Percentiles rank a stretch among this genome's conserved stretches.
Evolutionary conservation across 2,113 vertebrate species (phyloP).

Genomic region (Isurus oxyrinchus): DNA sequence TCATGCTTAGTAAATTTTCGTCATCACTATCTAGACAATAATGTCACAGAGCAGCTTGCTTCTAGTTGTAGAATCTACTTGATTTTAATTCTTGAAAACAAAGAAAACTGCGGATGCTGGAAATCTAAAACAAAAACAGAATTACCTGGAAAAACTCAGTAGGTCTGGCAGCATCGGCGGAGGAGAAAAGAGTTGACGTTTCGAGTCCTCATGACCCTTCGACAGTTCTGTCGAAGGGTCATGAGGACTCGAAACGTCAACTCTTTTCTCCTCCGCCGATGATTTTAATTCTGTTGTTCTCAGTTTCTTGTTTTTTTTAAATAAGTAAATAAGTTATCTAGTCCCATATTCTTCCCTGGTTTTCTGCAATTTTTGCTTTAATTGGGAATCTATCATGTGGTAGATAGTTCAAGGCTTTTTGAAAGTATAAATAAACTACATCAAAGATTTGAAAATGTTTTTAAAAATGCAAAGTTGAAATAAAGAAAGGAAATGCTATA

Average conservation of each 20-base stretch:
- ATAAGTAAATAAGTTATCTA: not conserved
- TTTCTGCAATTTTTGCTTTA: not conserved
- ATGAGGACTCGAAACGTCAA: too few species aligned
- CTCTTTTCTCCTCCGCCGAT: too few species aligned
- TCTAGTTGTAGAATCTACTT: not conserved
- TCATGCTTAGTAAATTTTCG: not conserved
- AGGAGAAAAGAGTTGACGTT: too few species aligned
- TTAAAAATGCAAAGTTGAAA: not conserved
- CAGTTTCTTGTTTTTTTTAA: not conserved
- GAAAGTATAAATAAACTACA: not conserved
- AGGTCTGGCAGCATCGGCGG: too few species aligned
- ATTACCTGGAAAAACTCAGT: too few species aligned
- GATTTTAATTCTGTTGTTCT: not conserved
- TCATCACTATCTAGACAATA: not conserved
- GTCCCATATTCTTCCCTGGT: not conserved
- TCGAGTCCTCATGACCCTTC: too few species aligned
- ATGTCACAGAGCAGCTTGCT: not conserved
- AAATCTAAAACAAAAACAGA: too few species aligned
- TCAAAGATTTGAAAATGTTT: not conserved
- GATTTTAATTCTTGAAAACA: not conserved
- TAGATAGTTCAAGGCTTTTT: not conserved
- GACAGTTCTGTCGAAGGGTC: too few species aligned
- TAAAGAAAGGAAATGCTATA: not conserved
- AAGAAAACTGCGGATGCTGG: too few species aligned
- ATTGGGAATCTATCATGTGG: not conserved